These are phyloP conservation scores for Drosophila nannoptera DNA, from an alignment of 1,140 invertebrate genomes.

Conservation along the genomic window DNA sequence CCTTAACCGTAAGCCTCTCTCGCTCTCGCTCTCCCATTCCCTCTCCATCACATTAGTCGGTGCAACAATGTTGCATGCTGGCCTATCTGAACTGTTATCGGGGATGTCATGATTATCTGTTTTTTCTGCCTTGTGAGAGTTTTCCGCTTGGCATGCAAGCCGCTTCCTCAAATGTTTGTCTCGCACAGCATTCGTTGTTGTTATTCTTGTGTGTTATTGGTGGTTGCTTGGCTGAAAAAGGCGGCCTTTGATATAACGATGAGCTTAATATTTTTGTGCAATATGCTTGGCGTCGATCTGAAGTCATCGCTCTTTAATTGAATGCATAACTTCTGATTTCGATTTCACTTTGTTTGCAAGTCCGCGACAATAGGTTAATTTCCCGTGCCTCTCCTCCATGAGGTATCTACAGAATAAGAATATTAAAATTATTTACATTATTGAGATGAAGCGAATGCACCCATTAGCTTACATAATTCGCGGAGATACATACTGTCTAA, in stretches of 20 bases:
- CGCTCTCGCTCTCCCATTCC: neutral
- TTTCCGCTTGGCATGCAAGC: constrained; percentile 58
- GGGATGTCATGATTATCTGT: constrained; percentile 45
- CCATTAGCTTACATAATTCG: constrained; percentile 26
- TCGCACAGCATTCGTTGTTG: constrained; percentile 62
- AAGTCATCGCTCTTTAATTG: constrained; percentile 67
- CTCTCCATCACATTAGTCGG: too few species aligned
- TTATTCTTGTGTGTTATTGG: constrained; percentile 23
- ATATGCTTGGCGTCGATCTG: constrained; percentile 70
- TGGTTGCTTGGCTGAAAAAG: constrained; percentile 42
- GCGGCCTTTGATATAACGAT: constrained; percentile 71
- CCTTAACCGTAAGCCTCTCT: neutral
- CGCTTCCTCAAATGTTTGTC: constrained; percentile 70
- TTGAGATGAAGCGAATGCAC: constrained; percentile 18
- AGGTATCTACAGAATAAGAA: neutral
- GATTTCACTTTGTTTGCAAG: constrained; percentile 2
- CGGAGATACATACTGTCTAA: too few species aligned
- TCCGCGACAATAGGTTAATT: constrained; percentile 46
- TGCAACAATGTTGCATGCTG: neutral
- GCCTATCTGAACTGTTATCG: constrained; percentile 40
- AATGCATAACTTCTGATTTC: constrained; percentile 60
- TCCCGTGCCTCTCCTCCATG: constrained; percentile 10
- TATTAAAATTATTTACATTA: neutral
- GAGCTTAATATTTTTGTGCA: constrained; percentile 77
- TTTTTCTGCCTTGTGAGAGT: constrained; percentile 29